A percentile compares a stretch with the other conserved stretches of the same genome.
Conservation (phyloP, 1,140 invertebrate species). For the Anadara kagoshimensis region DNA sequence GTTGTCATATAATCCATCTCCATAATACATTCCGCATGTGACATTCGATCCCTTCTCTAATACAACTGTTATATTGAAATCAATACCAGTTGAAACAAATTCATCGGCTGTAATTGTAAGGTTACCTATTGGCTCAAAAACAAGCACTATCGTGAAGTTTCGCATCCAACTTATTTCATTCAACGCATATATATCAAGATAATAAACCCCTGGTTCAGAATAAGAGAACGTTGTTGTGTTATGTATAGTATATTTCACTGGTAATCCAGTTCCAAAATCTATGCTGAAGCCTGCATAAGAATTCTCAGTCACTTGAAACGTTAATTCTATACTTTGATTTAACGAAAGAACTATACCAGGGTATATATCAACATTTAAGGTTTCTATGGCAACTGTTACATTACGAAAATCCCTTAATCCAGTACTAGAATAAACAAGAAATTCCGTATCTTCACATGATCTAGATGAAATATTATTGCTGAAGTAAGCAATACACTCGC, state of each 20-base stretch:
- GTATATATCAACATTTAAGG: conserved; percentile 18
- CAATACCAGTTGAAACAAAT: conserved; percentile 2
- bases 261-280: neutral
- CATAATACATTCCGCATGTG: conserved; percentile 13
- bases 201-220: neutral
- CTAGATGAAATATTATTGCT: no score
- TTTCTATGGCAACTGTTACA: no score
- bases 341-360: neutral
- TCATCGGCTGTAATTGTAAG: neutral
- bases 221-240: conserved; percentile 4
- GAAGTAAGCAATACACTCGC: no score
- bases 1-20: conserved; percentile 9
- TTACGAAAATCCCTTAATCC: conserved; percentile 12
- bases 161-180: conserved; percentile 19
- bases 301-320: neutral
- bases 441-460: no score
- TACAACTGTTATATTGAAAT: neutral
- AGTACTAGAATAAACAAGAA: no score
- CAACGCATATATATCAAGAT: conserved; percentile 9
- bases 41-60: conserved; percentile 4
- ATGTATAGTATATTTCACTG: conserved; percentile 1
- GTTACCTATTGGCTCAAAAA: conserved; percentile 11
- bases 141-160: neutral
- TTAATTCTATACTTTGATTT: conserved; percentile 2
- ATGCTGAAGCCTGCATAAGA: conserved; percentile 22